phyloP scores from a whole-genome alignment of 2,113 vertebrate species.

The Lynx canadensis region DNA sequence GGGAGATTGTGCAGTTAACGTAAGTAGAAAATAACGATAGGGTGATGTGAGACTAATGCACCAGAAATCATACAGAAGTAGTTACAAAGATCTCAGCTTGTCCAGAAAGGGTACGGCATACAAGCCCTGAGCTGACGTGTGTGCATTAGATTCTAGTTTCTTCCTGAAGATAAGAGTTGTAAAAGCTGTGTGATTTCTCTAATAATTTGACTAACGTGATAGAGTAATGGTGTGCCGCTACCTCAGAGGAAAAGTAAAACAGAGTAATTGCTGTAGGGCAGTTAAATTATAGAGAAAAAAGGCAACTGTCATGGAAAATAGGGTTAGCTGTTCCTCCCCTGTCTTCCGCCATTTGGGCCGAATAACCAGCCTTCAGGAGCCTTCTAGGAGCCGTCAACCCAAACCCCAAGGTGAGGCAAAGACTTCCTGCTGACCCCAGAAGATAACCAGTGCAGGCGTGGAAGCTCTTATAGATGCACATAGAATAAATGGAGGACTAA shows the following conservation, averaged over 20 bases:
- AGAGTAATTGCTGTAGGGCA: neutral
- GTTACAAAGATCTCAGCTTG: neutral
- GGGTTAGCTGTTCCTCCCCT: neutral
- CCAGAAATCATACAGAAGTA: neutral
- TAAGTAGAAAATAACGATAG: neutral
- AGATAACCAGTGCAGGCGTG: neutral
- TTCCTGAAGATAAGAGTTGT: neutral
- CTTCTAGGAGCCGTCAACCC: neutral
- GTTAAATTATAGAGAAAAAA: neutral
- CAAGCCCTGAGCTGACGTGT: neutral
- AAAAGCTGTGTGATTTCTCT: neutral
- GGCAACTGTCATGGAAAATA: neutral
- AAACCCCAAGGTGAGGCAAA: neutral
- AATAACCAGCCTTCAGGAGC: neutral
- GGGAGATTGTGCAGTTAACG: neutral
- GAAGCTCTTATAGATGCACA: neutral
- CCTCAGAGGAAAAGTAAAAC: neutral
- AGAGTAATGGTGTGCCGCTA: neutral
- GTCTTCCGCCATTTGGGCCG: neutral
- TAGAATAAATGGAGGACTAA: neutral
- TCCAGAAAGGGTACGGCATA: neutral
- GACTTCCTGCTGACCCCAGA: neutral
- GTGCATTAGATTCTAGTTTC: neutral
- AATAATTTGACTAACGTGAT: neutral
- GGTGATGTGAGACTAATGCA: neutral